Conservation (phyloP, 2,113 vertebrate genomes). For the Panthera tigris region DNA sequence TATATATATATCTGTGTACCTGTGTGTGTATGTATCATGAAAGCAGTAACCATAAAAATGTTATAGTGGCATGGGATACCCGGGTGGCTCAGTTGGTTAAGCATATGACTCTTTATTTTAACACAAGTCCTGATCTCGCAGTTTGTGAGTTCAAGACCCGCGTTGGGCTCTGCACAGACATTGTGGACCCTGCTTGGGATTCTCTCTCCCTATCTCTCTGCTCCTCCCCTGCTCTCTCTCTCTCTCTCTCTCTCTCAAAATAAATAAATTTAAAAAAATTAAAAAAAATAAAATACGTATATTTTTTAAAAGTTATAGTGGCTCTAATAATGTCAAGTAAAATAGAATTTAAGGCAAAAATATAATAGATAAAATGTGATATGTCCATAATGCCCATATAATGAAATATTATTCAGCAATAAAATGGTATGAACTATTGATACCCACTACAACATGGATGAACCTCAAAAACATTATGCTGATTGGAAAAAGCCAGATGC, state of each 20-base stretch:
- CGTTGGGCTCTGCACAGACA: no score
- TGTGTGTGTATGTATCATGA: background rate
- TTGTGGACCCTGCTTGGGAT: no score
- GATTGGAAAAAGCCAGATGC: background rate
- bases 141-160: no score
- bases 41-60: background rate
- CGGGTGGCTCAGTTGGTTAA: no score
- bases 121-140: no score
- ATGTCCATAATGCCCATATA: background rate
- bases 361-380: background rate
- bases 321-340: background rate
- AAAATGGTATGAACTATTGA: background rate
- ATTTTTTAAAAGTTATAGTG: background rate
- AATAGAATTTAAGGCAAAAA: slow-evolving; percentile 2
- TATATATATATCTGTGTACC: background rate
- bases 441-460: background rate
- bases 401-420: background rate
- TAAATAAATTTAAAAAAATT: no score
- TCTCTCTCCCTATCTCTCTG: no score
- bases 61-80: background rate
- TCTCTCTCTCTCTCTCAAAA: no score
- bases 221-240: no score
- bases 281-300: no score
- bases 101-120: no score
- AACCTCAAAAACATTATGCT: background rate